Evolutionary conservation across 1,140 invertebrate species (phyloP), one percentile per base, ranked within the genome.

Genomic region (Drosophila baimaii): DNA sequence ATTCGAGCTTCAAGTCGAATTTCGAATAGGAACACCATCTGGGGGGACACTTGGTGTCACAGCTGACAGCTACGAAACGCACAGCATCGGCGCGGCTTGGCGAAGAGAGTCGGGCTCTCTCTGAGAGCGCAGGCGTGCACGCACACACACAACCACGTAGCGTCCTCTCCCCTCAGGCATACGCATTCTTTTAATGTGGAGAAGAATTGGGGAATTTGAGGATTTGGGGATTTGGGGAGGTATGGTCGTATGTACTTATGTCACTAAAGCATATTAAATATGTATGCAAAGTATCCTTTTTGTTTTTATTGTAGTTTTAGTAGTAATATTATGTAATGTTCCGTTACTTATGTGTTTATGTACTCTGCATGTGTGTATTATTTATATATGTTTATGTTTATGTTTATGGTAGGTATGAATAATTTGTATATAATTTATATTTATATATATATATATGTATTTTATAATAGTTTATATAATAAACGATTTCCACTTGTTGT

Each of bases 271-370:
- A 84, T 84, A 83, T 81, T 81, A 81, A 69, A 76, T 76, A 79
- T 79, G 74, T 73, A 65, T 74, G 69, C 69, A 62, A 74, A 71
- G 62, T 77, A 68, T 52, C 19, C 7, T 52, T 33, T 33, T 52
- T 70, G 54, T 39, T 61, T 73, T 83, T 71, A 79, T 71, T 58
- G 41, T 66, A 73, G 43, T 77, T 51, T 51, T 79, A 77, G 79
- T 86, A 80, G 66, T 88, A 83, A 82, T 86, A 72, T 88, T 79
- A 79, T 86, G 83, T 86, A 86, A 86, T 86, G 79, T 86, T 88
- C 79, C 83, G 83, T 88, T 86, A 81, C 83, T 88, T 86, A 88
- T 84, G 61, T 79, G 46, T 61, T 69, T 79, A 84, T 66, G 63
- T 78, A 64, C 71, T 79, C 59, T 68, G 73, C 68, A 66, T 66